phyloP scores from a whole-genome alignment of 1,140 invertebrate species.

The Anadara kagoshimensis region DNA sequence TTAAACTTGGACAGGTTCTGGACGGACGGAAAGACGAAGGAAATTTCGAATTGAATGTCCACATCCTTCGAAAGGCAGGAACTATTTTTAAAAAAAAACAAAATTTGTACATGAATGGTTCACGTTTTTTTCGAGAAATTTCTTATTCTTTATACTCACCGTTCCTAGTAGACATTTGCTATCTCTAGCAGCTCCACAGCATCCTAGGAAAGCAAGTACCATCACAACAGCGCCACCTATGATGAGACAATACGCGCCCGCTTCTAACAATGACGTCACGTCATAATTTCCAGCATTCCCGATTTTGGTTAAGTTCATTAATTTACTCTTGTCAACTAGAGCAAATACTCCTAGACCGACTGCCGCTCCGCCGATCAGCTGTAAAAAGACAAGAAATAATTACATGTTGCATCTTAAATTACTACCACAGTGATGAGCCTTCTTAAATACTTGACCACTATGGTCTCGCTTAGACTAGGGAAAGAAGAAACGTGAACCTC shows the following conservation, averaged over 20 bases:
- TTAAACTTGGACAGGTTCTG: too few species aligned
- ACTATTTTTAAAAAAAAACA: too few species aligned
- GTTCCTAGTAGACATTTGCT: constrained; percentile 87
- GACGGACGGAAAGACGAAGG: too few species aligned
- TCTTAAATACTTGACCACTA: too few species aligned
- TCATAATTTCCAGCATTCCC: constrained; percentile 71
- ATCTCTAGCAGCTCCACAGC: constrained; percentile 89
- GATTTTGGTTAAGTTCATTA: constrained; percentile 80
- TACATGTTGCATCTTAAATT: too few species aligned
- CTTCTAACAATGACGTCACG: constrained; percentile 42
- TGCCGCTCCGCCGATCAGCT: constrained; percentile 82
- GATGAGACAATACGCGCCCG: constrained; percentile 78
- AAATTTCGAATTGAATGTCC: too few species aligned
- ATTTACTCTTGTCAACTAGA: constrained; percentile 81
- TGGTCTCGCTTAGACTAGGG: too few species aligned
- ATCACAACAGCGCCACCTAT: constrained; percentile 85
- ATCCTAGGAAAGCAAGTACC: constrained; percentile 89
- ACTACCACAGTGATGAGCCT: too few species aligned
- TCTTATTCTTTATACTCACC: constrained; percentile 75
- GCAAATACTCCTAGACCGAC: constrained; percentile 84
- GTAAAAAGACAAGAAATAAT: constrained; percentile 68
- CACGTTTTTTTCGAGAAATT: too few species aligned
- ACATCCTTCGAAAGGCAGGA: too few species aligned
- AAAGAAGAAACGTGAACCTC: too few species aligned
- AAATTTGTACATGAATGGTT: too few species aligned